Evolutionary conservation across 2,888 invertebrate genomes (phyloP), one percentile per base, ranked within the genome.

Genomic region (Dicycla oo): DNA sequence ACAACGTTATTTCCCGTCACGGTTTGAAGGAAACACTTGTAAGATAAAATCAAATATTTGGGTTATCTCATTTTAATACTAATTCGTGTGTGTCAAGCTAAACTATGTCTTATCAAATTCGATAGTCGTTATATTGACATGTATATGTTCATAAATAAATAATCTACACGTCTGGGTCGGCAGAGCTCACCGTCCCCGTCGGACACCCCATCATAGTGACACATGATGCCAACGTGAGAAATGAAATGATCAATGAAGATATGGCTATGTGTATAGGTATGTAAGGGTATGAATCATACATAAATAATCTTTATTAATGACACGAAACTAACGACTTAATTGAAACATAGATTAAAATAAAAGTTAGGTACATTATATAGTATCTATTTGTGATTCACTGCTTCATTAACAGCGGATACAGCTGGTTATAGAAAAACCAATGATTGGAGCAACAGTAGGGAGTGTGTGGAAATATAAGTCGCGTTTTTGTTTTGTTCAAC

Each of bases 121-220:
- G 57, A 68, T 45, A 58, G 34, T 45, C 49, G 20, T 77, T 73
- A 73, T 77, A 66, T 56, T 49, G 47, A 56, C 40, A 66, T 38
- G 26, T 34, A 49, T 68, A 49, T 43, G n/a, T 68, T 38, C 18
- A n/a, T 76, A 18, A 40, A 49, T 43, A 56, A 57, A n/a, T 49
- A 75, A 63, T n/a, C 8, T 45, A 13, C 6, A 43, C n/a, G 15
- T 7, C 38, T 73, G 56, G 47, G 18, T 47, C 23, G 0, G n/a
- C 26, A 26, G 56, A 18, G 67, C 47, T 45, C 56, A 26, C 26
- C 13, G 67, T 45, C 56, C n/a, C 26, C 13, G 26, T 23, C 10
- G 47, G 76, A 43, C 56, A 67, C 26, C 30, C n/a, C n/a, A n/a
- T n/a, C n/a, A n/a, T n/a, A n/a, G n/a, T n/a, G 13, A 11, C 18